Evolutionary conservation across 1,140 invertebrate genomes (phyloP).

Genomic region (Eubasilissa regina): DNA sequence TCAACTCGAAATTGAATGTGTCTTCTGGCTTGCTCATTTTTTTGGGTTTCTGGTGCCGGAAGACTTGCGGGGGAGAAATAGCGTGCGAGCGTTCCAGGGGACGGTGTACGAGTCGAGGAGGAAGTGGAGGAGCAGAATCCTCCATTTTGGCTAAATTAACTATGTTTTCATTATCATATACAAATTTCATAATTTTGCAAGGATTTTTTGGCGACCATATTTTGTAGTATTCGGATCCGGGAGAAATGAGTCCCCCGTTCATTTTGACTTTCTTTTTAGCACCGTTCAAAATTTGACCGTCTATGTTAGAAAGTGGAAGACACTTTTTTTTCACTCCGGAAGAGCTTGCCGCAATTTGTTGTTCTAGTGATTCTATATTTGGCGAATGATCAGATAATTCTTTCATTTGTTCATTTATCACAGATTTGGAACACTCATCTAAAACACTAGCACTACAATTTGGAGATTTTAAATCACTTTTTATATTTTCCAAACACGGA

Average conservation of each 20-base stretch:
- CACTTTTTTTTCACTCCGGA: constrained; percentile 71
- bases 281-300: constrained; percentile 66
- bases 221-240: constrained; percentile 75
- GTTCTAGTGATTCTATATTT: constrained; percentile 47
- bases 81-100: constrained; percentile 78
- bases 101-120: constrained; percentile 73
- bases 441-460: constrained; percentile 27
- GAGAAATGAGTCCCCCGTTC: constrained; percentile 69
- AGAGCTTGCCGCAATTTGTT: constrained; percentile 37
- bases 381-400: constrained; percentile 39
- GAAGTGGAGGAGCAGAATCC: constrained; percentile 69
- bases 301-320: constrained; percentile 66
- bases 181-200: constrained; percentile 73
- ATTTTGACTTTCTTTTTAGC: constrained; percentile 70
- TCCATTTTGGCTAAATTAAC: constrained; percentile 69
- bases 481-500: constrained; percentile 39
- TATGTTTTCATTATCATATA: constrained; percentile 71
- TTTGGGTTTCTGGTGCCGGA: constrained; percentile 76
- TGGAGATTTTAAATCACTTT: constrained; percentile 34
- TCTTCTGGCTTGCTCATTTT: constrained; percentile 77
- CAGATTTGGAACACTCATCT: constrained; percentile 57
- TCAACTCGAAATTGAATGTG: constrained; percentile 84
- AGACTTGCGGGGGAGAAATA: constrained; percentile 70
- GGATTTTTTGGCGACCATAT: constrained; percentile 75
- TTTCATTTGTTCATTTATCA: constrained; percentile 57